Base-by-base conservation (phyloP, 2,888 invertebrate species). In the Epicampocera succincta region DNA sequence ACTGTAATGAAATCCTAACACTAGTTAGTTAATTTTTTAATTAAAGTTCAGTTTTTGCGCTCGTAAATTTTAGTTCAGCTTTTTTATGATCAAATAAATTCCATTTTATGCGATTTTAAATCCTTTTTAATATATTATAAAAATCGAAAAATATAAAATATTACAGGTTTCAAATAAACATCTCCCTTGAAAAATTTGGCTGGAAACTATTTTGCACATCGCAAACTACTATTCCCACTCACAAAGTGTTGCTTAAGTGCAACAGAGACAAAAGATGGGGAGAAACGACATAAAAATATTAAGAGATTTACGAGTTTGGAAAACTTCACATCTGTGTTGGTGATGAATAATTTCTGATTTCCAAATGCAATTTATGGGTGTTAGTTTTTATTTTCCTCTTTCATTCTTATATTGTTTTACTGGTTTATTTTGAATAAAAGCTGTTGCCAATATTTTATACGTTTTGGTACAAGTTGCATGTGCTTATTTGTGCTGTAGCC, bases 331-430 rank as follows among this genome's bases (percentile, higher is more conserved):
- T 78, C 72, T 78, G 72, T 72, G 78, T 66, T 72, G 17, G 54
- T 72, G 78, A 72, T 78, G 78, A 78, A 78, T 78, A 78, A 69
- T 72, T 78, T 78, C n/a, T 60, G 78, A 78, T 78, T 78, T 78
- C 42, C 72, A 72, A 76, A 72, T 72, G 72, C 78, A 78, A 66
- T 78, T 72, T 79, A 73, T 79, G 72, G 58, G 52, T 78, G 76
- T 69, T 75, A 58, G 66, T 76, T 76, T 76, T 69, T 69, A 69
- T 61, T 69, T 76, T 25, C 13, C 13, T 69, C 9, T 15, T 38
- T 54, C 6, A 17, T 44, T 21, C 33, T 52, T 29, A 33, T 68
- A 11, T 60, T 60, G 9, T 60, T 44, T 61, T 50, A 42, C 48
- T 61, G 15, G 42, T 42, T 58, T 65, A 50, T 58, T 78, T 65